Evolutionary conservation across 2,888 invertebrate species (phyloP).

Genomic region (Operophtera brumata): DNA sequence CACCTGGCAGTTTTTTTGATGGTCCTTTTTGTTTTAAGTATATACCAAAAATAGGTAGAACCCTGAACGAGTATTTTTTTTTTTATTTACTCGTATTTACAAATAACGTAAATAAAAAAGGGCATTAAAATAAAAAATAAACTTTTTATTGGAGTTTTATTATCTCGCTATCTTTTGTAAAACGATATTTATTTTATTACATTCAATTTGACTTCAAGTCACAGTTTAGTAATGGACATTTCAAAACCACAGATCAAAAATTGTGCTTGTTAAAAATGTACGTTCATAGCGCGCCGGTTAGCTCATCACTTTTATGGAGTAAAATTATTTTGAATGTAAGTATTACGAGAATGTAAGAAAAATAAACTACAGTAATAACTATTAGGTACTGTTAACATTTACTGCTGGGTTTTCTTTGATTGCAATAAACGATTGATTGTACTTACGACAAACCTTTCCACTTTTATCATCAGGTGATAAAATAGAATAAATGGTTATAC

Average conservation of each 20-base stretch:
- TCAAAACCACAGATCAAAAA: conserved; percentile 37
- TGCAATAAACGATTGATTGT: conserved; percentile 5
- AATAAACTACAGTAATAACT: no score
- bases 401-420: conserved; percentile 9
- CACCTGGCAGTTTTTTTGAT: no score
- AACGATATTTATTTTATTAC: conserved; percentile 23
- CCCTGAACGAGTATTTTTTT: no score
- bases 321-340: conserved; percentile 17
- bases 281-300: conserved; percentile 41
- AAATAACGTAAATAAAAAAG: background rate
- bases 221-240: conserved; percentile 14
- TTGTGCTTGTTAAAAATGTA: conserved; percentile 57
- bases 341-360: conserved; percentile 11
- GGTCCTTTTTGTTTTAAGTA: no score
- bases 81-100: no score
- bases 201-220: conserved; percentile 22
- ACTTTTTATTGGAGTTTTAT: conserved; percentile 20
- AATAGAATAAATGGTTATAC: no score
- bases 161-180: conserved; percentile 19
- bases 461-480: no score
- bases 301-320: conserved; percentile 41
- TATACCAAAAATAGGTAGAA: no score
- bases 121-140: conserved; percentile 18
- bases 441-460: no score
- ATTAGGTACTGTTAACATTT: conserved; percentile 14